phyloP scores from a whole-genome alignment of 2,113 vertebrate genomes.

The Amazona guildingii region DNA sequence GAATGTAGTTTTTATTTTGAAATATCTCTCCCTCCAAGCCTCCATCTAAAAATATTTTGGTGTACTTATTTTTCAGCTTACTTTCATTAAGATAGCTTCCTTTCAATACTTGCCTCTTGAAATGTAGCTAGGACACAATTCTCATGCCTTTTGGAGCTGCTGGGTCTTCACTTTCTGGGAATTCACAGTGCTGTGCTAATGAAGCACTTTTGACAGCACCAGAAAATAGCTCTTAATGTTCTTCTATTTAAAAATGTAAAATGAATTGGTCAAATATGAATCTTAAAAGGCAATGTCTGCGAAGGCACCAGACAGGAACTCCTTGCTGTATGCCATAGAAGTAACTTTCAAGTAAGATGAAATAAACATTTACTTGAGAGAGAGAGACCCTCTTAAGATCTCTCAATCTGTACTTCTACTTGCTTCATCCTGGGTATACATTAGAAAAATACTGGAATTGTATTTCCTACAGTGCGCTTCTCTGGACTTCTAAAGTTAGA shows the following conservation, averaged over 20 bases:
- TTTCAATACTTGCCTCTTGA: constrained; percentile 77
- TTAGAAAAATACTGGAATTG: neutral
- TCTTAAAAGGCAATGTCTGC: neutral
- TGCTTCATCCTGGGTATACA: neutral
- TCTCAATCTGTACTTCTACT: neutral
- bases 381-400: neutral
- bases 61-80: neutral
- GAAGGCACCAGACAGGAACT: neutral
- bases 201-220: constrained; percentile 78
- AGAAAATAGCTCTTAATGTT: constrained; percentile 63
- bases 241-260: neutral
- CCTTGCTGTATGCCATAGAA: neutral
- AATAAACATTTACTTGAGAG: neutral
- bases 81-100: constrained; percentile 45
- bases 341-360: neutral
- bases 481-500: neutral
- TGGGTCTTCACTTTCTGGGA: constrained; percentile 29
- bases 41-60: neutral
- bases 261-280: neutral
- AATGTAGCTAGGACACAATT: constrained; percentile 74
- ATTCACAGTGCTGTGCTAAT: neutral
- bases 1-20: neutral
- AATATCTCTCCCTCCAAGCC: neutral
- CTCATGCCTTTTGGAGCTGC: constrained; percentile 53
- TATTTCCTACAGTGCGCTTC: neutral